Evolutionary conservation across 1,140 invertebrate genomes (phyloP).

Genomic region (Lethocerus indicus): DNA sequence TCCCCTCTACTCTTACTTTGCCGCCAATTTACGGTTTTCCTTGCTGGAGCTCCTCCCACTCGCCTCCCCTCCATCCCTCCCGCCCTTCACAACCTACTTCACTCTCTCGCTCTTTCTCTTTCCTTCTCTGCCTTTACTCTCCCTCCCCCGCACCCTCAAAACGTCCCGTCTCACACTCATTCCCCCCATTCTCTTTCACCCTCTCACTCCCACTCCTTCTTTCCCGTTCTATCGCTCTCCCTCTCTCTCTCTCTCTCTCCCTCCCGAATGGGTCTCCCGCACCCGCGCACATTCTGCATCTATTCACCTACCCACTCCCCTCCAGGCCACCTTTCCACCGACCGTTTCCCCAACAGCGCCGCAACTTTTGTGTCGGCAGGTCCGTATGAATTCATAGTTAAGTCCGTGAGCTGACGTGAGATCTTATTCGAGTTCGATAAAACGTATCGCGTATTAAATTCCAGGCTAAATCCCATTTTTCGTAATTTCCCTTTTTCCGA

Average conservation of each 20-base stretch:
- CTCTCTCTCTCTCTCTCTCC: conserved; percentile 5
- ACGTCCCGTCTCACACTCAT: neutral
- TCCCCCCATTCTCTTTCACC: conserved; percentile 2
- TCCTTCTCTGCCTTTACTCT: too few relatives aligned
- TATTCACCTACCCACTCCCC: too few relatives aligned
- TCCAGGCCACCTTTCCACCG: too few relatives aligned
- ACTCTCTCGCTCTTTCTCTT: conserved; percentile 3
- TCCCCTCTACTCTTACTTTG: conserved; percentile 7
- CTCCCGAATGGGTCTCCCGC: neutral
- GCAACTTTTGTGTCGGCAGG: too few relatives aligned
- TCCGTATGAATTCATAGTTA: too few relatives aligned
- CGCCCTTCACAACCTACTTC: neutral
- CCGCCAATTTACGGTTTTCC: conserved; percentile 14
- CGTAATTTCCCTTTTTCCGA: neutral
- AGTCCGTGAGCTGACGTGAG: too few relatives aligned
- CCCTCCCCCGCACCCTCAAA: neutral
- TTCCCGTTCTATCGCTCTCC: too few relatives aligned
- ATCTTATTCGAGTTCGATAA: too few relatives aligned
- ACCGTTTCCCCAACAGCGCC: too few relatives aligned
- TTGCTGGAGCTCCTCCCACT: too few relatives aligned
- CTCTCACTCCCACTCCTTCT: neutral
- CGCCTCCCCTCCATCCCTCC: neutral
- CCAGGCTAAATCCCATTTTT: neutral
- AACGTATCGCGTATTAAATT: too few relatives aligned
- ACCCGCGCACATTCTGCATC: neutral